Evolutionary conservation across 2,888 invertebrate genomes (phyloP).

Genomic region (Cryptops parisi): DNA sequence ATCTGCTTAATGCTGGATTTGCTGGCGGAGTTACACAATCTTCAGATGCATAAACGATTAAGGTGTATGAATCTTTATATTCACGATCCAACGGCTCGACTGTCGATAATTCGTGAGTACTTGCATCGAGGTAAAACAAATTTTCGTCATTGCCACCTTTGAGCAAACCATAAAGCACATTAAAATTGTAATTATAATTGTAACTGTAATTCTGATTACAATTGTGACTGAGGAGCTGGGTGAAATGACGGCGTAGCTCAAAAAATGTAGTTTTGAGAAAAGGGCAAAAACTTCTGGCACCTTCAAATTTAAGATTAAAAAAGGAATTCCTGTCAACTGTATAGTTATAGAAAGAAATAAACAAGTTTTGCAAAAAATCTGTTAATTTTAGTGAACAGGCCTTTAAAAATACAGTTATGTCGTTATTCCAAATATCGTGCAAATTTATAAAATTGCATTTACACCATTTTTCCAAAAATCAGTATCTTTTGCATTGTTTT

Average conservation of each 20-base stretch:
- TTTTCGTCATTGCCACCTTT: slow-evolving; percentile 51
- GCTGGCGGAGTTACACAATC: slow-evolving; percentile 52
- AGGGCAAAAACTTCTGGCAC: no score
- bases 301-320: no score
- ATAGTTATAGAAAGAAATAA: no score
- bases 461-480: no score
- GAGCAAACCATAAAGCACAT: not conserved
- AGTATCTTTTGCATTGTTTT: no score
- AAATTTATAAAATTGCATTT: no score
- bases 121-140: slow-evolving; percentile 53
- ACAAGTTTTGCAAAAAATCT: no score
- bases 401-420: no score
- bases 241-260: not conserved
- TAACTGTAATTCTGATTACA: not conserved
- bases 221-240: not conserved
- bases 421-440: no score
- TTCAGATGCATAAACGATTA: slow-evolving; percentile 67
- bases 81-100: slow-evolving; percentile 60
- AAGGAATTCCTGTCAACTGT: no score
- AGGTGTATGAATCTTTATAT: slow-evolving; percentile 45
- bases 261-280: no score
- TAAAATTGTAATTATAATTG: not conserved
- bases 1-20: slow-evolving; percentile 35
- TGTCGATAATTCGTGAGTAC: slow-evolving; percentile 49
- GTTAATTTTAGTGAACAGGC: no score